Evolutionary conservation across 2,888 invertebrate genomes (phyloP), one percentile per base, ranked within the genome.

Genomic region (Philhelius pedissequus): DNA sequence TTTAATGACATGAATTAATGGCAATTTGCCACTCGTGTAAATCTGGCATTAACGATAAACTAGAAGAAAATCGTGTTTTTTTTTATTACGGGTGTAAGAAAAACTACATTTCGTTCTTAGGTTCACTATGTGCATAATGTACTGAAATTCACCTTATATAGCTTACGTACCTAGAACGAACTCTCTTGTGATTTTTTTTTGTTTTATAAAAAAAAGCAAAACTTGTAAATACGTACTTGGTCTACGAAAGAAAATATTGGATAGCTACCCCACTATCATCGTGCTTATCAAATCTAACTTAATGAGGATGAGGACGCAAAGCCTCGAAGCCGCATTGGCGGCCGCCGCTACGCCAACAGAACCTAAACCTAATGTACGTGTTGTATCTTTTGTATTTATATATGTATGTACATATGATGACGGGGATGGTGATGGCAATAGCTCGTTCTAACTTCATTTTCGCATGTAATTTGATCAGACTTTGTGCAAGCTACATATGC

Each of bases 391-490:
- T 45, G 45, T n/a, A 50, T 60, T 15, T 76, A n/a, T n/a, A n/a
- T n/a, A n/a, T n/a, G n/a, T n/a, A n/a, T n/a, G n/a, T n/a, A n/a
- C n/a, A n/a, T 22, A 18, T 18, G 25, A 27, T 11, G 45, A 43
- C 40, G 48, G 18, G 15, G 62, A 6, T 3, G 35, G 35, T n/a
- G 58, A 22, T 20, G 52, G 35, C 3, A 40, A 56, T 50, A 35
- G 18, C 35, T 52, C 13, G 9, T 35, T 75, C 45, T 66, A 60
- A 52, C 73, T 64, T 27, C 38, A 20, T 68, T 79, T 79, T 79
- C 66, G 58, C 79, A 79, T 79, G 77, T 77, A 70, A 79, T 66
- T 73, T 60, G 79, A 79, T 79, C 73, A 68, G 73, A 74, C 79
- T 73, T 71, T 79, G 52, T 68, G 43, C 58, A 79, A 73, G 68